Evolutionary conservation across 1,140 invertebrate species (phyloP).

Genomic region (Xylocopa sonorina): DNA sequence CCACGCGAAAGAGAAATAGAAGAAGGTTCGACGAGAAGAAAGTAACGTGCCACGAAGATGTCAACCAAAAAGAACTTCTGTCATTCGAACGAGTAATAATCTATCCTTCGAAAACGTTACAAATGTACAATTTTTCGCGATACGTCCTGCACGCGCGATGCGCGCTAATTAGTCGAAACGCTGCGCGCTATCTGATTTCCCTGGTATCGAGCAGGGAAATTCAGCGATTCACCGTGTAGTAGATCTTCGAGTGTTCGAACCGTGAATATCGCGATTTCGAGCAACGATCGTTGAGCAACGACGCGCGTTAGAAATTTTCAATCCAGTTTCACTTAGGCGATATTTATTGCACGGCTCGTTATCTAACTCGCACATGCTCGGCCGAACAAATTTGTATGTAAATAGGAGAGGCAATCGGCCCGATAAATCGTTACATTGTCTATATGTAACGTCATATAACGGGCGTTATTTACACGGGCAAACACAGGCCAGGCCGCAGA

Average conservation of each 20-base stretch:
- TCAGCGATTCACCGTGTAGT: no score
- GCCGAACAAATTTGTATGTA: constrained; percentile 27
- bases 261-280: not conserved
- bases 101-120: no score
- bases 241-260: no score
- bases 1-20: not conserved
- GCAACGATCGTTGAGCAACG: not conserved
- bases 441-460: not conserved
- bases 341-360: constrained; percentile 5
- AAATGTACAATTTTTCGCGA: no score
- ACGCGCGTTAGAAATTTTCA: not conserved
- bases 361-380: constrained; percentile 20
- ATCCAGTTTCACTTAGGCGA: not conserved
- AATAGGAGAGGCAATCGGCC: not conserved
- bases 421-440: constrained; percentile 35
- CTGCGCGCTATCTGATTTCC: no score
- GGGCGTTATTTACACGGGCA: constrained; percentile 22
- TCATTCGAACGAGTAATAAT: no score
- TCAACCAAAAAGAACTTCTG: no score
- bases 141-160: no score
- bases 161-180: no score
- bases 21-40: no score
- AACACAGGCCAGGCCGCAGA: not conserved
- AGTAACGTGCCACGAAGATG: no score
- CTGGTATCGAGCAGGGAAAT: no score